Conservation (phyloP, 2,113 vertebrate genomes). For the Grantiella picta region DNA sequence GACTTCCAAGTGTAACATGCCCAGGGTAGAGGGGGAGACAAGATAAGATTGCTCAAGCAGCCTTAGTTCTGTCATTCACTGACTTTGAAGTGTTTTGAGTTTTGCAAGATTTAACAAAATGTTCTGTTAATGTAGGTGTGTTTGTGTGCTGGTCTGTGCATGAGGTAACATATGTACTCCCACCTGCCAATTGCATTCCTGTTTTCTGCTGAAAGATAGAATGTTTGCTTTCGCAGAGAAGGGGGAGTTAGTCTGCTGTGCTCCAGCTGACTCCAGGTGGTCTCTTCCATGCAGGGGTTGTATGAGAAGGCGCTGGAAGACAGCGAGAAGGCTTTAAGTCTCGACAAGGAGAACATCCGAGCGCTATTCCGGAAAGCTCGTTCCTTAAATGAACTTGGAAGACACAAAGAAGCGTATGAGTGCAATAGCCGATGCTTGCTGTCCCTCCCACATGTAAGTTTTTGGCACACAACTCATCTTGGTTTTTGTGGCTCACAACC, state of each 20-base stretch:
- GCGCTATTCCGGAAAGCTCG: conserved; percentile 89
- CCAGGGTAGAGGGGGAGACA: neutral
- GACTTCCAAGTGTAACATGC: neutral
- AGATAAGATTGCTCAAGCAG: neutral
- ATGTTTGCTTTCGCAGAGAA: neutral
- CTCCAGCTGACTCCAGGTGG: neutral
- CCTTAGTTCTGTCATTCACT: neutral
- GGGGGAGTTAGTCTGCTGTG: neutral
- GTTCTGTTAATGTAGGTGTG: neutral
- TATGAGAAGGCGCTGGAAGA: conserved; percentile 83
- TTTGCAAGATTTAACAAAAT: neutral
- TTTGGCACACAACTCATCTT: neutral
- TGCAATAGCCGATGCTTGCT: conserved; percentile 86
- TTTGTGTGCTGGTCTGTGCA: neutral
- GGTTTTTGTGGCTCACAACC: neutral
- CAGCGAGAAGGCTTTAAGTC: conserved; percentile 80
- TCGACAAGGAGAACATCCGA: conserved; percentile 80
- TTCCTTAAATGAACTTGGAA: conserved; percentile 84
- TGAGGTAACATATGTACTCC: neutral
- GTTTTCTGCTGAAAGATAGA: neutral
- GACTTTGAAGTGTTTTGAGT: neutral
- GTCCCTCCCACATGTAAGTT: conserved; percentile 83
- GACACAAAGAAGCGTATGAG: conserved; percentile 87
- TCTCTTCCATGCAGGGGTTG: conserved; percentile 72
- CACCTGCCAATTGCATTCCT: neutral